Evolutionary conservation across 1,140 invertebrate species (phyloP), one percentile per base, ranked within the genome.

Genomic region (Leptopilina boulardi): DNA sequence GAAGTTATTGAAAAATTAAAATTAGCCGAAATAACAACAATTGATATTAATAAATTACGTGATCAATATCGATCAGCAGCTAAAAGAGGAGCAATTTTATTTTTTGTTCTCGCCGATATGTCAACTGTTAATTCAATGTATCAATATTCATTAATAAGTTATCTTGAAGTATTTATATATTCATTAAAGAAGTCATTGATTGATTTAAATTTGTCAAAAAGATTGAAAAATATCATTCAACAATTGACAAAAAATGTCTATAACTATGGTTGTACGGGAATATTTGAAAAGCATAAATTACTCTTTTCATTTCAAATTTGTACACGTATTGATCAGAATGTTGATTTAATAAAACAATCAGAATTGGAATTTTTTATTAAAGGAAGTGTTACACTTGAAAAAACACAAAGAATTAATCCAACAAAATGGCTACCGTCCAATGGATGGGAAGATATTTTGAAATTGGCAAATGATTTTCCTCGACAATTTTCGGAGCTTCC

Each of bases 311-410:
- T 98, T 88, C 96, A 97, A 94, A 97, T 98, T 86, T 94, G 96
- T 70, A 93, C 94, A 2, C 96, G 96, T 87, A 89, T 98, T 74
- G 93, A 97, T 84, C 93, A 95, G 84, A 94, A 94, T 84, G 88
- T 93, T 23, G 92, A 89, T 0, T 82, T 91, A 11, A 87, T 98
- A 0, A 91, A 84, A 2, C 95, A 96, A 83, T 84, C 91, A 2
- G 94, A 98, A 85, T 85, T 98, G n/a, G 95, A 98, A 82, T 98
- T 98, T 91, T 98, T 98, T 84, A 95, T 98, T 72, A 97, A 97
- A 87, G 96, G 96, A 23, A 95, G 94, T 81, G 93, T 96, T 0
- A 92, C 94, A 0, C 87, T 97, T 34, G 95, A 96, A 81, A 96
- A 96, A 84, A 92, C 94, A n/a, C 84, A 92, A 3, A 89, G 91